Evolutionary conservation across 2,888 invertebrate species (phyloP).

Genomic region (Acleris literana): DNA sequence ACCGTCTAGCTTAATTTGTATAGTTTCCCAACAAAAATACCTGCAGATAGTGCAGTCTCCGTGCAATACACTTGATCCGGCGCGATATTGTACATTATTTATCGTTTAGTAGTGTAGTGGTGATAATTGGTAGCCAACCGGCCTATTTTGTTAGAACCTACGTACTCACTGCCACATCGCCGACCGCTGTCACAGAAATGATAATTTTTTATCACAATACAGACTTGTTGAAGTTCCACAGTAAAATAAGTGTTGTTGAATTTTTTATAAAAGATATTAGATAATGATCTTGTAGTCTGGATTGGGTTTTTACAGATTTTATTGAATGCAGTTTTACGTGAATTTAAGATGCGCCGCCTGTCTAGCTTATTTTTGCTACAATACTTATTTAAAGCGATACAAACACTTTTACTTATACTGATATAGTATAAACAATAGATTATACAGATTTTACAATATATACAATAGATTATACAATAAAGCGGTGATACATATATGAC

Average conservation of each 20-base stretch:
- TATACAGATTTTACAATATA: slow-evolving; percentile 64
- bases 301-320: slow-evolving; percentile 81
- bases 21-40: slow-evolving; percentile 53
- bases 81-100: slow-evolving; percentile 60
- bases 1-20: slow-evolving; percentile 51
- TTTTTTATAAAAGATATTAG: slow-evolving; percentile 82
- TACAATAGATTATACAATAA: slow-evolving; percentile 74
- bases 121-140: slow-evolving; percentile 83
- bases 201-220: slow-evolving; percentile 76
- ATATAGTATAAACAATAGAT: slow-evolving; percentile 65
- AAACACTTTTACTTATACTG: slow-evolving; percentile 67
- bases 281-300: slow-evolving; percentile 83
- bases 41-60: slow-evolving; percentile 69
- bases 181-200: slow-evolving; percentile 73
- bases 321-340: slow-evolving; percentile 65
- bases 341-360: slow-evolving; percentile 62
- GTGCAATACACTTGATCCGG: slow-evolving; percentile 78
- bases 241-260: slow-evolving; percentile 82
- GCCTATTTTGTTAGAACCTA: slow-evolving; percentile 68
- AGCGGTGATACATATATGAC: slow-evolving; percentile 68
- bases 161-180: slow-evolving; percentile 77
- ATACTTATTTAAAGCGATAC: slow-evolving; percentile 70
- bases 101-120: slow-evolving; percentile 58
- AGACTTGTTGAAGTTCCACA: slow-evolving; percentile 80
- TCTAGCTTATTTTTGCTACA: slow-evolving; percentile 77